Conservation (phyloP, 2,888 invertebrate genomes). For the Cynaeus angustus region DNA sequence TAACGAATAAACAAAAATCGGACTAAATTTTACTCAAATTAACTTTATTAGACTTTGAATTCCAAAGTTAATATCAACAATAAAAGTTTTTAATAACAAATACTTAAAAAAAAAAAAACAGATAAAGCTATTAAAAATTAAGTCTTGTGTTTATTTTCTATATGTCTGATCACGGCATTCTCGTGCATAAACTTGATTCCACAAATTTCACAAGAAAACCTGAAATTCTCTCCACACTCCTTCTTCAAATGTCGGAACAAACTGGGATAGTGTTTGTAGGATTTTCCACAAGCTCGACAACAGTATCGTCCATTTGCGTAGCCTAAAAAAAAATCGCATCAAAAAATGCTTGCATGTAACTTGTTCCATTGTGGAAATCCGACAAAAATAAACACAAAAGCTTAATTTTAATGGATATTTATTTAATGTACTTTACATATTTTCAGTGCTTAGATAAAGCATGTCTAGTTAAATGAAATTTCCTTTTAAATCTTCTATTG, state of each 20-base stretch:
- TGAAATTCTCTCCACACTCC: constrained; percentile 41
- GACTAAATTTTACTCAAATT: too few species aligned
- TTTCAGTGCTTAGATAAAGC: constrained; percentile 33
- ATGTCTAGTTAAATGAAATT: constrained; percentile 44
- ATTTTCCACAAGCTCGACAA: constrained; percentile 34
- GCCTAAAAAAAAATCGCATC: constrained; percentile 17
- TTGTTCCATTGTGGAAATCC: too few species aligned
- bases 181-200: constrained; percentile 61
- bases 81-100: not conserved
- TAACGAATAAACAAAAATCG: too few species aligned
- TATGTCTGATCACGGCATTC: constrained; percentile 76
- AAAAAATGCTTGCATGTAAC: not conserved
- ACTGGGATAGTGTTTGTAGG: constrained; percentile 45
- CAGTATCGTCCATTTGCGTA: constrained; percentile 6
- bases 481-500: constrained; percentile 53
- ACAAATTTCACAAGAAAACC: constrained; percentile 44
- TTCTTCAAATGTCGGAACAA: constrained; percentile 40
- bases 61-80: not conserved
- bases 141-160: constrained; percentile 26
- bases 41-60: too few species aligned
- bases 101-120: too few species aligned
- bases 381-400: constrained; percentile 9
- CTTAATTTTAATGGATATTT: constrained; percentile 44
- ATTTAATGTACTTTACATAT: too few species aligned
- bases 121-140: not conserved